These are phyloP conservation scores for Paracanthobrama guichenoti DNA, from an alignment of 2,113 vertebrate species.

Conservation along the genomic window DNA sequence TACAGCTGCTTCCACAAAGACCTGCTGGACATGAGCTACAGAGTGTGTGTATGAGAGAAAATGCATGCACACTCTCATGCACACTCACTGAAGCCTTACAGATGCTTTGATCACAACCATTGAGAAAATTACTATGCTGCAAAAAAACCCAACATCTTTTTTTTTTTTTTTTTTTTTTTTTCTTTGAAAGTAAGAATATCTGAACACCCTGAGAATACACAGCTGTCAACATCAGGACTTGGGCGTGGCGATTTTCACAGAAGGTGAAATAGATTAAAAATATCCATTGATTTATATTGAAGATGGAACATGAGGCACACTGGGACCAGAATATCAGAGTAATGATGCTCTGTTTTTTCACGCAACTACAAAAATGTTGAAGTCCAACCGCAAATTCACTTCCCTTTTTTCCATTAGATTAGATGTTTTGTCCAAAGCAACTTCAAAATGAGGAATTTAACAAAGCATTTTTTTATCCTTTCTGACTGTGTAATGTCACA, in stretches of 20 bases:
- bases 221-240: not conserved
- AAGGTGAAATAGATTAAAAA: not conserved
- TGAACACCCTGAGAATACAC: not conserved
- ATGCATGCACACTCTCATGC: not conserved
- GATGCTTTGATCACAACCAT: not conserved
- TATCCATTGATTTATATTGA: not conserved
- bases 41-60: not conserved
- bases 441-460: not conserved
- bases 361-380: not conserved
- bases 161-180: not conserved
- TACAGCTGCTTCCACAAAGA: constrained; percentile 15
- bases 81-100: not conserved
- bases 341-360: not conserved
- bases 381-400: too few species aligned
- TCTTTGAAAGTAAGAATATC: not conserved
- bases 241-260: not conserved
- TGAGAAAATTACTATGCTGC: not conserved
- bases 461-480: too few species aligned
- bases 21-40: constrained; percentile 16
- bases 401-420: not conserved
- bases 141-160: not conserved
- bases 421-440: not conserved
- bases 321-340: not conserved
- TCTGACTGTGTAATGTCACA: too few species aligned
- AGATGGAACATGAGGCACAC: not conserved